phyloP scores from a whole-genome alignment of 2,113 vertebrate genomes.

The Anser brachyrhynchus region DNA sequence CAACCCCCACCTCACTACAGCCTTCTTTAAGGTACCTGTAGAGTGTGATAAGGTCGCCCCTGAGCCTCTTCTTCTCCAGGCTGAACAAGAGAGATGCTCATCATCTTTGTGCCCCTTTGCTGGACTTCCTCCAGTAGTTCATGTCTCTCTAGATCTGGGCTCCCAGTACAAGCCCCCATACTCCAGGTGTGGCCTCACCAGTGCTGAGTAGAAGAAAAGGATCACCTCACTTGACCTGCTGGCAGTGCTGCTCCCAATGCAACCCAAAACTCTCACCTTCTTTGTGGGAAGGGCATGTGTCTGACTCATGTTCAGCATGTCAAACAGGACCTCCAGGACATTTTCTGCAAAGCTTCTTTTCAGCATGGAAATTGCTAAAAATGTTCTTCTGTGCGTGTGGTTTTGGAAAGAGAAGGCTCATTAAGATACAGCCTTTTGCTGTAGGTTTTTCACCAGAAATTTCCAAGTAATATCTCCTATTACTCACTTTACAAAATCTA shows the following conservation, averaged over 20 bases:
- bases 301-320: not conserved
- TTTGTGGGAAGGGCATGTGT: not conserved
- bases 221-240: not conserved
- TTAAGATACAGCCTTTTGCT: not conserved
- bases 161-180: not conserved
- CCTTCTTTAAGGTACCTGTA: no score
- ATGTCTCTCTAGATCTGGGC: not conserved
- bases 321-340: not conserved
- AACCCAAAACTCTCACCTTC: not conserved
- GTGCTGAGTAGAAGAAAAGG: not conserved
- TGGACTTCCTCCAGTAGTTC: not conserved
- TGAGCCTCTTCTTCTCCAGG: not conserved
- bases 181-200: not conserved
- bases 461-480: not conserved
- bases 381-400: not conserved
- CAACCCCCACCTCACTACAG: no score
- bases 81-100: not conserved
- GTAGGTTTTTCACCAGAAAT: not conserved
- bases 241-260: not conserved
- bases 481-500: not conserved
- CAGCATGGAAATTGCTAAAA: not conserved
- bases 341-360: not conserved
- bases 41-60: no score
- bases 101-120: not conserved
- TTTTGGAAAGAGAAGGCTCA: not conserved